A percentile compares a stretch with the other conserved stretches of the same genome.
Conservation (phyloP, 2,888 invertebrate genomes). For the Litoditis marina region DNA sequence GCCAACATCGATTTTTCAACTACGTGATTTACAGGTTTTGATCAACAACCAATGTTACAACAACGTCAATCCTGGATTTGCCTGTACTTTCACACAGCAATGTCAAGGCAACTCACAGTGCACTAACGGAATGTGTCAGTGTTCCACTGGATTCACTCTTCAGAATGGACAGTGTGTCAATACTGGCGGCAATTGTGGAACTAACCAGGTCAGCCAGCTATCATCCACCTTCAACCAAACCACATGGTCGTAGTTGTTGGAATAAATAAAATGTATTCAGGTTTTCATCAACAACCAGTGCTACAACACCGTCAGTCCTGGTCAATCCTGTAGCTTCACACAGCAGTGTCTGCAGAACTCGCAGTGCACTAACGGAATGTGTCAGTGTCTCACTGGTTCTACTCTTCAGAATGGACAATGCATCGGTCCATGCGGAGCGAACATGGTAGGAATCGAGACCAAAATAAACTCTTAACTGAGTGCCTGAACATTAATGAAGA, state of each 20-base stretch:
- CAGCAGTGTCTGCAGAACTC: slow-evolving; percentile 11
- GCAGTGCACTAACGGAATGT: slow-evolving; percentile 5
- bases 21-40: slow-evolving; percentile 14
- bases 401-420: slow-evolving; percentile 4
- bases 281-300: slow-evolving; percentile 11
- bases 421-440: not conserved
- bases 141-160: not conserved
- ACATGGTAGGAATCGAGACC: too few relatives aligned
- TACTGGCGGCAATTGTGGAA: not conserved
- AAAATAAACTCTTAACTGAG: too few relatives aligned
- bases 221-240: too few relatives aligned
- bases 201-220: not conserved
- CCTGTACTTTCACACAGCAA: slow-evolving; percentile 38
- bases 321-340: not conserved
- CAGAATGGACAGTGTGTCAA: not conserved
- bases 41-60: slow-evolving; percentile 44
- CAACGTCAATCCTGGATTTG: slow-evolving; percentile 29
- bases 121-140: not conserved
- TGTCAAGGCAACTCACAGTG: slow-evolving; percentile 23
- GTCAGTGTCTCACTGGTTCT: not conserved
- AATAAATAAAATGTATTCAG: too few relatives aligned
- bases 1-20: not conserved
- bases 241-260: too few relatives aligned
- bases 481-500: too few relatives aligned
- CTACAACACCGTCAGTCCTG: slow-evolving; percentile 10